Evolutionary conservation across 2,888 invertebrate genomes (phyloP), one percentile per base, ranked within the genome.

Genomic region (Zootermopsis nevadensis): DNA sequence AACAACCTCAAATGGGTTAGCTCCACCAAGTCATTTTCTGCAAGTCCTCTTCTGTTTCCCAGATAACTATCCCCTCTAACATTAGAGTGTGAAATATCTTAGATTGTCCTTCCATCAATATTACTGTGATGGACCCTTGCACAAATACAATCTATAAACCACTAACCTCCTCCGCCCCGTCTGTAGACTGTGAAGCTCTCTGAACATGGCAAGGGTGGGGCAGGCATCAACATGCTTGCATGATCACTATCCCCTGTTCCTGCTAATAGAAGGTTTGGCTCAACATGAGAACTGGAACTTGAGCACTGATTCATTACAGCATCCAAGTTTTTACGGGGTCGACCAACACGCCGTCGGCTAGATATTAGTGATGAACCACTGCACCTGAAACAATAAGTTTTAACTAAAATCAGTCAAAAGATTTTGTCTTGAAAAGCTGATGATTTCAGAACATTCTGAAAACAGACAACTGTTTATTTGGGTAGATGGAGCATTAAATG

Each of bases 141-240:
- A 48, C 48, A 3, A 19, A 48, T 19, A 1, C 19, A 12, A 48
- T 15, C 19, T 48, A 19, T 19, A 48, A 12, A 19, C 19, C 15
- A 48, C 48, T 15, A 48, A 48, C 48, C 48, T 48, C 88, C 88
- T 84, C 88, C 87, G 83, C 87, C 88, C 82, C 88, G 88, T 38
- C 92, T 87, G 85, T 92, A 91, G 48, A 89, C 88, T 85, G 89
- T 89, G 86, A 92, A 91, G 85, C 91, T 91, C 83, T 91, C 91
- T 12, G 87, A 85, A 72, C 84, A 85, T 22, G 87, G 86, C 31
- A 86, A 81, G 12, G 85, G 83, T 24, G 86, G 83, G 81, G 86
- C 82, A 84, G 85, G 74, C 84, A 83, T 82, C 30, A 85, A 60
- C 0, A 80, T 66, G 48, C 77, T 80, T 24, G 42, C 77, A 27